Conservation (phyloP, 2,113 vertebrate genomes). For the Donacobius atricapilla region DNA sequence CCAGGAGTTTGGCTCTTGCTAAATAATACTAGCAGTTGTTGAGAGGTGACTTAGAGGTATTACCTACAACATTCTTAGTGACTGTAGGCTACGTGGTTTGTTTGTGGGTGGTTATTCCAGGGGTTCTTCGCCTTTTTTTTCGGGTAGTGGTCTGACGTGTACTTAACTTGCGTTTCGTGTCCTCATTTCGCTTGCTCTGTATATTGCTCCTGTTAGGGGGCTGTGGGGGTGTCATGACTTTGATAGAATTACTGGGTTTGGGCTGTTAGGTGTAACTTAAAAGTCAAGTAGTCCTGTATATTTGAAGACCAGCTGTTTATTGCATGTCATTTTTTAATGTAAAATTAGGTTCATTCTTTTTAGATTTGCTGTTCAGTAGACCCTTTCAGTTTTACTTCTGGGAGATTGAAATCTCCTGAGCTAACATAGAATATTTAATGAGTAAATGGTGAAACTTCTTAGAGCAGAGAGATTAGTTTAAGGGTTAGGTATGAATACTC, state of each 20-base stretch:
- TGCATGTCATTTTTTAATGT: background rate
- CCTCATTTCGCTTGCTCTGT: background rate
- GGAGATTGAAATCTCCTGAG: background rate
- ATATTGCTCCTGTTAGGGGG: fast-evolving
- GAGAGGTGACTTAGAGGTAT: background rate
- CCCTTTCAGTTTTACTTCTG: background rate
- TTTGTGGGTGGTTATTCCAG: background rate
- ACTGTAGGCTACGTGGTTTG: background rate
- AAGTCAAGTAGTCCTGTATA: background rate
- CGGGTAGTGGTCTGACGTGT: background rate
- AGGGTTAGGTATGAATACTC: background rate
- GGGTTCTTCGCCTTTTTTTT: background rate
- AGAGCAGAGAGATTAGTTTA: background rate
- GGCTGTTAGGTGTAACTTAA: background rate
- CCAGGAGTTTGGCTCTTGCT: background rate
- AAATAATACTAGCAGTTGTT: background rate
- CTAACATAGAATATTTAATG: background rate
- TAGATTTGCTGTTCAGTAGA: background rate
- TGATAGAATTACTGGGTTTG: background rate
- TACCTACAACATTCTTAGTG: background rate
- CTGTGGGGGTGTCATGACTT: fast-evolving
- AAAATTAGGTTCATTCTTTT: background rate
- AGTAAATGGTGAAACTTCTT: background rate
- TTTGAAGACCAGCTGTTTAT: background rate
- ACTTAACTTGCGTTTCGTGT: background rate